Conservation (phyloP, 2,113 vertebrate species). For the Calidris pygmaea region DNA sequence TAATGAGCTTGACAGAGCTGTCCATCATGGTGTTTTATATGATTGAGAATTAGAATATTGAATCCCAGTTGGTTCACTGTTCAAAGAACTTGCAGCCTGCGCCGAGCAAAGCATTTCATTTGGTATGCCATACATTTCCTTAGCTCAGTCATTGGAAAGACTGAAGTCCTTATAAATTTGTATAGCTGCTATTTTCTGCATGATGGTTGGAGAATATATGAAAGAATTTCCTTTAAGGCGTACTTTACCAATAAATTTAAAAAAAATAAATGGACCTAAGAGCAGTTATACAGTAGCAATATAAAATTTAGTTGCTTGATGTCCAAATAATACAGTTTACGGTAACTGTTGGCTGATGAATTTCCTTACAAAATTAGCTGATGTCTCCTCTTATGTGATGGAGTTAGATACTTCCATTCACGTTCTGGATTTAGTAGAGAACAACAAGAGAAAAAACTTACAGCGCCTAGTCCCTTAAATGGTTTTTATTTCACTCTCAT, state of each 20-base stretch:
- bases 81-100: conserved; percentile 5
- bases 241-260: neutral
- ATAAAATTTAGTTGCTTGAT: neutral
- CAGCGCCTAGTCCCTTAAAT: neutral
- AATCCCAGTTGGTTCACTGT: conserved; percentile 34
- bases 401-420: neutral
- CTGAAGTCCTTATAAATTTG: conserved; percentile 5
- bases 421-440: neutral
- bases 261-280: neutral
- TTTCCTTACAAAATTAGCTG: neutral
- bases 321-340: neutral
- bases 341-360: neutral
- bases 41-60: conserved; percentile 58
- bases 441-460: neutral
- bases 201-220: neutral
- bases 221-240: neutral
- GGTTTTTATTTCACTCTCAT: neutral
- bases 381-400: neutral
- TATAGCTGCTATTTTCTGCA: neutral
- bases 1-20: conserved; percentile 69
- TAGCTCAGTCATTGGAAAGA: neutral
- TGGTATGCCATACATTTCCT: neutral
- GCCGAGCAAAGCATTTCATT: neutral
- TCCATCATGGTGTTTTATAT: conserved; percentile 63
- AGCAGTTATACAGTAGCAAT: neutral